phyloP scores from a whole-genome alignment of 2,888 invertebrate genomes.

The Drosophila kanekoi region DNA sequence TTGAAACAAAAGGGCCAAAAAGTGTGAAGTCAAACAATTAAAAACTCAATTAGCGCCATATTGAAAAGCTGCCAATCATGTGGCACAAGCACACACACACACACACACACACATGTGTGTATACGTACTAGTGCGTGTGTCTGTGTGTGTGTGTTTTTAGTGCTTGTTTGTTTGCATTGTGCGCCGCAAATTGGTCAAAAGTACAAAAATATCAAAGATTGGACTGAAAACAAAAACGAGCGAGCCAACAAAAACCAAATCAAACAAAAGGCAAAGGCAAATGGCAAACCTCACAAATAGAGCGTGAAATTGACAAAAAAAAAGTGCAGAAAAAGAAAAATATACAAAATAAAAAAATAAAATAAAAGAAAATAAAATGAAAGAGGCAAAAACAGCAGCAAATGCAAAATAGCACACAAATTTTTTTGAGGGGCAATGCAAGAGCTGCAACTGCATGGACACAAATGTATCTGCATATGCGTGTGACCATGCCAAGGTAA shows the following conservation, averaged over 20 bases:
- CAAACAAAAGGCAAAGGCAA: conserved; percentile 74
- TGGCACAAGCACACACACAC: conserved; percentile 31
- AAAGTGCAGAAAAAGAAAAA: conserved; percentile 15
- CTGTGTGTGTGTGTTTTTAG: conserved; percentile 37
- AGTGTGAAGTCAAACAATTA: conserved; percentile 77
- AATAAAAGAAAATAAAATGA: conserved; percentile 9
- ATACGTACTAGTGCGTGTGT: conserved; percentile 20
- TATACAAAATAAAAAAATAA: conserved; percentile 18
- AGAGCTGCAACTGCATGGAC: conserved; percentile 42
- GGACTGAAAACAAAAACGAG: conserved; percentile 45
- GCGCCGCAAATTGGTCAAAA: conserved; percentile 78
- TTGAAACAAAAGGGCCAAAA: conserved; percentile 59
- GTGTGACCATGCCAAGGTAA: conserved; percentile 4
- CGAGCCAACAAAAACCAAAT: conserved; percentile 49
- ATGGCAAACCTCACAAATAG: conserved; percentile 77
- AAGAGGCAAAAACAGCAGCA: conserved; percentile 26
- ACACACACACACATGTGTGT: conserved; percentile 9
- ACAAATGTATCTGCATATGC: conserved; percentile 31
- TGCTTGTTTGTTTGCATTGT: conserved; percentile 71
- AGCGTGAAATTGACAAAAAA: conserved; percentile 75
- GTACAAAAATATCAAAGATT: conserved; percentile 78
- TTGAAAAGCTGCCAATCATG: conserved; percentile 79
- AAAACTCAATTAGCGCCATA: conserved; percentile 81
- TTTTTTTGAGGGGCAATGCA: conserved; percentile 39
- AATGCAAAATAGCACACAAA: conserved; percentile 69